These are phyloP conservation scores for Ooceraea biroi DNA, from an alignment of 1,140 invertebrate species.

Conservation along the genomic window DNA sequence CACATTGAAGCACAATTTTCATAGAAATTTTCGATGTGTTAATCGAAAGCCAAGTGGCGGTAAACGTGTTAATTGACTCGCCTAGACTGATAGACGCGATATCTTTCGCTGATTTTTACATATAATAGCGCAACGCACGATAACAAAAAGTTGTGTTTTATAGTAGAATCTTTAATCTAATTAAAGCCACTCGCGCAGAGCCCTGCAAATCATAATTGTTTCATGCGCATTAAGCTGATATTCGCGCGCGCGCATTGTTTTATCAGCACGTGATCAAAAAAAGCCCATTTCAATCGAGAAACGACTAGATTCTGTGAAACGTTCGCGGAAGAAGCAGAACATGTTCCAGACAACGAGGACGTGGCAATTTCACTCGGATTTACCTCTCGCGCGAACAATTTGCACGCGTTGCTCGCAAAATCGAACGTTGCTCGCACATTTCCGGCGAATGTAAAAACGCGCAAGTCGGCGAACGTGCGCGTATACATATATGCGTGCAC, in stretches of 20 bases:
- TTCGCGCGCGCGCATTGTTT: not conserved
- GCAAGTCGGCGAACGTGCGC: no score
- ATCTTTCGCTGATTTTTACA: conserved; percentile 5
- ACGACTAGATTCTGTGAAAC: not conserved
- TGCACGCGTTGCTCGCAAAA: not conserved
- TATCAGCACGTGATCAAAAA: conserved; percentile 26
- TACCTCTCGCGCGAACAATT: not conserved
- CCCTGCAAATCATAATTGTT: conserved; percentile 31
- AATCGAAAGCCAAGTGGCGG: not conserved
- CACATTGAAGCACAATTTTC: not conserved
- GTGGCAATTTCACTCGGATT: conserved; percentile 21
- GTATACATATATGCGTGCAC: no score
- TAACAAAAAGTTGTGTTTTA: conserved; percentile 4
- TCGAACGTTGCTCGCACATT: conserved; percentile 8
- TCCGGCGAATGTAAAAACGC: not conserved
- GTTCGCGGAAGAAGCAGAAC: not conserved
- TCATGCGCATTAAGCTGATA: conserved; percentile 29
- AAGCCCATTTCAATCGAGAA: not conserved
- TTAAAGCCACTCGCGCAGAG: conserved; percentile 24
- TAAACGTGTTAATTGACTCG: conserved; percentile 8
- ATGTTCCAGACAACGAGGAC: not conserved
- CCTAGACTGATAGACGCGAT: conserved; percentile 27
- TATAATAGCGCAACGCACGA: conserved; percentile 25
- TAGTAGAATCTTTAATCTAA: conserved; percentile 24
- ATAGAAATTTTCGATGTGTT: not conserved